A percentile compares a stretch with the other conserved stretches of the same genome.
phyloP scores from a whole-genome alignment of 2,797 vertebrate genomes.

The Enteromius paludinosus region DNA sequence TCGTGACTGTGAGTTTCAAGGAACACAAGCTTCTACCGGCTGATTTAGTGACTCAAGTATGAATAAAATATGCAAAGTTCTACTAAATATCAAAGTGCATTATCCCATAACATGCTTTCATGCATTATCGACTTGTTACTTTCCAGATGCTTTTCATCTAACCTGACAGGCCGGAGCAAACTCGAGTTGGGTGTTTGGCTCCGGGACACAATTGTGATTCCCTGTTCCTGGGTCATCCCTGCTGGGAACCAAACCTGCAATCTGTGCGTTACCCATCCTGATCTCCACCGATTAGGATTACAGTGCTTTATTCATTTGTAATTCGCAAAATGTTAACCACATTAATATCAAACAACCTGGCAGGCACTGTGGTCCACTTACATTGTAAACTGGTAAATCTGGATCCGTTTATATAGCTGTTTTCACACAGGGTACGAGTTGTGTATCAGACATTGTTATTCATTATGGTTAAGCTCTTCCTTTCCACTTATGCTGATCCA shows the following conservation, averaged over 20 bases:
- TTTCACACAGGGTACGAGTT: conserved; percentile 17
- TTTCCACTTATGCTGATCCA: conserved; percentile 66
- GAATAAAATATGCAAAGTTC: conserved; percentile 30
- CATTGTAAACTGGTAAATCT: conserved; percentile 37
- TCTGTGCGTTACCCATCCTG: conserved; percentile 24
- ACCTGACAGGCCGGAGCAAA: conserved; percentile 9
- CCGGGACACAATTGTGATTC: conserved; percentile 24
- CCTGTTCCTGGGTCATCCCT: conserved; percentile 21
- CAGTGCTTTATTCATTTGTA: conserved; percentile 36
- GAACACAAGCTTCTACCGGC: background rate
- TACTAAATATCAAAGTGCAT: conserved; percentile 17
- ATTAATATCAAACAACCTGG: conserved; percentile 33
- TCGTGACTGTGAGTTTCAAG: conserved; percentile 53
- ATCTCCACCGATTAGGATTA: conserved; percentile 28
- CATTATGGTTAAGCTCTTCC: conserved; percentile 36
- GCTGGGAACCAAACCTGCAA: conserved; percentile 8
- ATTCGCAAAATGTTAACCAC: conserved; percentile 34
- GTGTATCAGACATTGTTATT: conserved; percentile 40
- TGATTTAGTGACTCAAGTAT: conserved; percentile 25
- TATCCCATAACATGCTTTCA: conserved; percentile 25
- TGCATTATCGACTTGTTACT: conserved; percentile 12
- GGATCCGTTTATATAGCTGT: conserved; percentile 46
- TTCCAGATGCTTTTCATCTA: conserved; percentile 42
- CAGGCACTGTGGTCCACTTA: conserved; percentile 29
- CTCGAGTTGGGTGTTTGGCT: conserved; percentile 15